Conservation (phyloP, 2,797 vertebrate species). For the Periparus ater region DNA sequence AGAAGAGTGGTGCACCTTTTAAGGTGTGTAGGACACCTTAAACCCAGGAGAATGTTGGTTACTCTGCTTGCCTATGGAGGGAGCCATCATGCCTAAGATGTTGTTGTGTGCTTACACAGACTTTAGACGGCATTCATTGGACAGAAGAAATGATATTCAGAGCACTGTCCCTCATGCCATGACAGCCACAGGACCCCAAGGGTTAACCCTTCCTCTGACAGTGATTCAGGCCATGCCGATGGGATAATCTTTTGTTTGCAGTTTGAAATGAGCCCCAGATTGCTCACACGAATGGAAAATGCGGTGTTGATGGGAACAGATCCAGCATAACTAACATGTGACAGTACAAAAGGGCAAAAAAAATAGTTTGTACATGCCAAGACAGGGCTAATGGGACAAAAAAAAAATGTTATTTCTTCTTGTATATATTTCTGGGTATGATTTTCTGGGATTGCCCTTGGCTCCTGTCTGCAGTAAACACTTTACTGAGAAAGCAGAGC, state of each 20-base stretch:
- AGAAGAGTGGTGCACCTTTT: not conserved
- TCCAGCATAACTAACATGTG: not conserved
- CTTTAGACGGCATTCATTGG: not conserved
- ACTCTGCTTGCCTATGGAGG: not conserved
- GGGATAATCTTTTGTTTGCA: not conserved
- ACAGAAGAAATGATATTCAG: not conserved
- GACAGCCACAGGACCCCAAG: not conserved
- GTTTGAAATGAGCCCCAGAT: not conserved
- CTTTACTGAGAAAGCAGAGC: not conserved
- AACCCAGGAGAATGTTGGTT: not conserved
- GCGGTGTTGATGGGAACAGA: not conserved
- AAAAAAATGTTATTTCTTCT: not conserved
- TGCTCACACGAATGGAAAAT: not conserved
- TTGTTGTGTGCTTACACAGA: rapidly evolving
- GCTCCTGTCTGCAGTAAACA: not conserved
- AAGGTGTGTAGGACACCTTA: not conserved
- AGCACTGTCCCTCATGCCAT: not conserved
- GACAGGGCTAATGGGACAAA: not conserved
- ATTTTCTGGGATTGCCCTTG: not conserved
- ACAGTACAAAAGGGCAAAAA: not conserved
- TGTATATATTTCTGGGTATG: not conserved
- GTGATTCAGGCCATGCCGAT: not conserved
- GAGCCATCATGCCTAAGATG: not conserved
- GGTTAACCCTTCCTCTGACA: not conserved
- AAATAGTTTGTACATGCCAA: not conserved